Evolutionary conservation across 2,113 vertebrate species (phyloP).

Genomic region (Anolis carolinensis): DNA sequence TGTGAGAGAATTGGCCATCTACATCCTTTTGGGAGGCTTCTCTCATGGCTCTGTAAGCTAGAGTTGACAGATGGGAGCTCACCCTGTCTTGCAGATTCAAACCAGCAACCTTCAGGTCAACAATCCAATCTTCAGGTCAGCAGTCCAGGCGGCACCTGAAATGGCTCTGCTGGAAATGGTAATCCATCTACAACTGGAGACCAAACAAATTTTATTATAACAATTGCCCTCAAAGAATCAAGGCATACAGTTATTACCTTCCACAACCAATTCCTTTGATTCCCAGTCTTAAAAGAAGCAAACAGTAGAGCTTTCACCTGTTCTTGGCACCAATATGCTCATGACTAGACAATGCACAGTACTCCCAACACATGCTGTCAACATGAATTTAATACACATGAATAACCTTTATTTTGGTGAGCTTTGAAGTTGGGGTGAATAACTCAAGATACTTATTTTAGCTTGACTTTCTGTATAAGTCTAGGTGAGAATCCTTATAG

Average conservation of each 20-base stretch:
- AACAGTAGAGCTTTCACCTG: neutral
- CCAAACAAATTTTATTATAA: neutral
- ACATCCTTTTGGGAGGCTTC: too few species aligned
- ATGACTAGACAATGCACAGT: too few species aligned
- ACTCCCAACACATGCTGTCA: neutral
- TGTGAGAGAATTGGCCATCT: too few species aligned
- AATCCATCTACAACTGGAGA: neutral
- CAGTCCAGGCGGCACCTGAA: too few species aligned
- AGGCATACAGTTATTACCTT: neutral
- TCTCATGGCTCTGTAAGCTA: too few species aligned
- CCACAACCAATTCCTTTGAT: neutral
- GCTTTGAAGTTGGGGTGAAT: neutral
- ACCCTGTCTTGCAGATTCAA: too few species aligned
- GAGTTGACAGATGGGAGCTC: too few species aligned
- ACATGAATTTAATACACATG: neutral
- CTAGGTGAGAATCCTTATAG: neutral
- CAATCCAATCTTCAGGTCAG: too few species aligned
- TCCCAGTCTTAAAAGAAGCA: neutral
- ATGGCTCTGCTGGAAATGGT: too few species aligned
- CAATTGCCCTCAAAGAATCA: neutral
- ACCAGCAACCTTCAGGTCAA: too few species aligned
- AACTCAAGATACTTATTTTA: neutral
- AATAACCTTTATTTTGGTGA: neutral
- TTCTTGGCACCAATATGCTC: neutral
- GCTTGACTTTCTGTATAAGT: neutral